phyloP scores from a whole-genome alignment of 2,113 vertebrate genomes.

The Haemorhous mexicanus region DNA sequence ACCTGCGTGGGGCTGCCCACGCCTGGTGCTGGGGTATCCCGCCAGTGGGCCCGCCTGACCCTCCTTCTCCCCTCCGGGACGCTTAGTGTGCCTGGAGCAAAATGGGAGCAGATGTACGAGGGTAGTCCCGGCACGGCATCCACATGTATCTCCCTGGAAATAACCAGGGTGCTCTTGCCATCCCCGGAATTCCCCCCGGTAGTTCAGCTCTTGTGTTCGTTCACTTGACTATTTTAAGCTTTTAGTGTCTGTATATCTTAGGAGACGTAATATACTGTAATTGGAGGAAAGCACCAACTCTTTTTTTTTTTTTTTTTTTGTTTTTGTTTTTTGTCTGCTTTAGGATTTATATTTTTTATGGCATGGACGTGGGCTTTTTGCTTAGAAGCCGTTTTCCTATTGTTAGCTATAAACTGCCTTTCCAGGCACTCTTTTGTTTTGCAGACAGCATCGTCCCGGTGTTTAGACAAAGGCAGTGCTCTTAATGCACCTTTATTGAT shows the following conservation, averaged over 20 bases:
- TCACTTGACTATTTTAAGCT: not conserved
- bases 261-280: rapidly evolving
- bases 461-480: not conserved
- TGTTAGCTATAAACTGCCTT: not conserved
- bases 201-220: not conserved
- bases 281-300: rapidly evolving
- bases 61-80: not conserved
- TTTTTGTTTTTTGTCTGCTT: not conserved
- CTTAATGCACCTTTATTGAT: not conserved
- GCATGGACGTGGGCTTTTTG: not conserved
- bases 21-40: not conserved
- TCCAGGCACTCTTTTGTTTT: not conserved
- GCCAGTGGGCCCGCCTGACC: not conserved
- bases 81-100: not conserved
- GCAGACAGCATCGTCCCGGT: not conserved
- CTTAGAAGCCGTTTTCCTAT: not conserved
- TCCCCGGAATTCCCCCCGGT: not conserved
- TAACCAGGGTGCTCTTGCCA: not conserved
- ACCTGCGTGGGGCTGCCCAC: conserved; percentile 5
- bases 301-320: not conserved
- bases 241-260: not conserved
- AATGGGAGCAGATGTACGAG: rapidly evolving
- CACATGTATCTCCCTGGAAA: not conserved
- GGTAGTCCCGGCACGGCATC: not conserved
- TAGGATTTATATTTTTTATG: not conserved